Evolutionary conservation across 2,113 vertebrate genomes (phyloP), one percentile per base, ranked within the genome.

Genomic region (Sardina pilchardus): DNA sequence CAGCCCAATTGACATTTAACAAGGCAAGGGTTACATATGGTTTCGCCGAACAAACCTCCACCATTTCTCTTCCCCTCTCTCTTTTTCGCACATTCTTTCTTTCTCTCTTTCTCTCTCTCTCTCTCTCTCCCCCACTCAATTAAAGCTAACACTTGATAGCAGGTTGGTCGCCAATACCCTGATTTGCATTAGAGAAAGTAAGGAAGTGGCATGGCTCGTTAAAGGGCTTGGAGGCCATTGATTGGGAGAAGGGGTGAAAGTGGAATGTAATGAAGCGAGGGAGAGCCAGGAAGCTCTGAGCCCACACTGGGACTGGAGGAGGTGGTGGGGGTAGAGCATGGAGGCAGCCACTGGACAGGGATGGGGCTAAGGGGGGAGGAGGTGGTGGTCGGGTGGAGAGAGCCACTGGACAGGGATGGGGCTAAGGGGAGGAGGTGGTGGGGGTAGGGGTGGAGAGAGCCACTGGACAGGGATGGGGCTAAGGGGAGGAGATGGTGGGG

Each of bases 131-230:
- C 83, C 87, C 90, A 93, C 92, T 94, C 88, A 92, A 90, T 94
- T 95, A 94, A 92, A 91, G 81, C 84, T 85, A 93, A 91, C 90
- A 90, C 92, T 94, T 93, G 91, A 93, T 93, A 47, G 86, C 39
- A 93, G 93, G 92, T 93, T 92, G 91, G 93, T 93, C 90, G 88
- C 92, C 93, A 92, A 93, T 93, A 95, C 90, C 89, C 92, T 92
- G 91, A 94, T 96, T 93, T 93, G 91, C 92, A 93, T 94, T 90
- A 89, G 88, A 90, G 90, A 91, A 94, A 89, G 91, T 90, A 89
- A 91, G 90, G 92, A 92, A 93, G 89, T 93, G 89, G 90, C 88
- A 88, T 87, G 88, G 89, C 92, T 93, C 93, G 92, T 95, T 93
- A 92, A 92, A 82, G 91, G 84, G 86, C 84, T 85, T 90, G 88